These are phyloP conservation scores for Mormyrus iriodes DNA, from an alignment of 2,113 vertebrate species.

Conservation along the genomic window DNA sequence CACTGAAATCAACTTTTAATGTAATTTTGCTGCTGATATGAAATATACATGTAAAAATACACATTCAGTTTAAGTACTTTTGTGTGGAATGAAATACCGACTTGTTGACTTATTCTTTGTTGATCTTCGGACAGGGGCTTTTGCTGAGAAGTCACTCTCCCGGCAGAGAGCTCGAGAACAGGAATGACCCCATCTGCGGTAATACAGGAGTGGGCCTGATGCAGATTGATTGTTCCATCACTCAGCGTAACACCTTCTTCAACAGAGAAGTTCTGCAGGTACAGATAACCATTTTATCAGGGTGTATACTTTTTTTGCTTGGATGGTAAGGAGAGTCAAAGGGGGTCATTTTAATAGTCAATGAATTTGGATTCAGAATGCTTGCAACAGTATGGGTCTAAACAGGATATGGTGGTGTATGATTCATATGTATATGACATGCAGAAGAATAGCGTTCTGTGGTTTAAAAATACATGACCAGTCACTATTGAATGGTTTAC, in stretches of 20 bases:
- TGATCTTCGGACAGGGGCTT: conserved; percentile 38
- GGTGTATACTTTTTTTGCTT: not conserved
- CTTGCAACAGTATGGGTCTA: not conserved
- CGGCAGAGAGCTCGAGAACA: conserved; percentile 33
- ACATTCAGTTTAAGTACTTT: not conserved
- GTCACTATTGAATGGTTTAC: not conserved
- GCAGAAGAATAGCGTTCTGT: not conserved
- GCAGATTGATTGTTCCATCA: conserved; percentile 43
- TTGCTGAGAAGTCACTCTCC: conserved; percentile 26
- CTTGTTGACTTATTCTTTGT: not conserved
- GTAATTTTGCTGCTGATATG: not conserved
- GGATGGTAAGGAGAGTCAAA: not conserved
- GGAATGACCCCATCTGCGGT: conserved; percentile 30
- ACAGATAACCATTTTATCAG: not conserved
- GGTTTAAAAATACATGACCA: not conserved
- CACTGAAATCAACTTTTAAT: not conserved
- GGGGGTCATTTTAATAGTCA: not conserved
- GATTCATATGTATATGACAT: not conserved
- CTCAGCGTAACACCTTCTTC: conserved; percentile 54
- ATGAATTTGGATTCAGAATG: not conserved
- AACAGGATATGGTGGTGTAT: not conserved
- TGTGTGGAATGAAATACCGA: not conserved
- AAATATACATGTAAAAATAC: not conserved
- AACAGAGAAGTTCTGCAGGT: conserved; percentile 59
- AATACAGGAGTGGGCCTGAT: conserved; percentile 26